Conservation (phyloP, 2,888 invertebrate species). For the Cephus spinipes region DNA sequence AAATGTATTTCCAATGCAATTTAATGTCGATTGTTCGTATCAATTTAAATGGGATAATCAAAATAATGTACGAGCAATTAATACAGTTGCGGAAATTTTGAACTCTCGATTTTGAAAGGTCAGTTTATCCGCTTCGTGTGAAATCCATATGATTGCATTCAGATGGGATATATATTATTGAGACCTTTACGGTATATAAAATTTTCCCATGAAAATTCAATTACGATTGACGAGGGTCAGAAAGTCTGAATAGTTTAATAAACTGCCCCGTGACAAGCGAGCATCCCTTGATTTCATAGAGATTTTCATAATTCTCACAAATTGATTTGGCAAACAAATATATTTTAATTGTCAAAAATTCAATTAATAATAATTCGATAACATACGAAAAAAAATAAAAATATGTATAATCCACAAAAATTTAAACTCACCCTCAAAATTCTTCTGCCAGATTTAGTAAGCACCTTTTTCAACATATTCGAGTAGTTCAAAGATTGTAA, state of each 20-base stretch:
- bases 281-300: too few species aligned
- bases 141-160: neutral
- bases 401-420: neutral
- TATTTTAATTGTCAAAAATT: neutral
- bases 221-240: too few species aligned
- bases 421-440: conserved; percentile 56
- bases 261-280: too few species aligned
- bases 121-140: neutral
- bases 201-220: too few species aligned
- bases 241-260: too few species aligned
- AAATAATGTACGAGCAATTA: neutral
- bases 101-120: neutral
- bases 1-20: neutral
- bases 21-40: neutral
- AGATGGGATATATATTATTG: neutral
- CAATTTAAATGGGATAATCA: neutral
- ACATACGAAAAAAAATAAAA: neutral
- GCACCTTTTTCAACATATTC: conserved; percentile 57
- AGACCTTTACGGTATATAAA: too few species aligned
- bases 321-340: too few species aligned
- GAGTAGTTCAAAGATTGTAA: neutral
- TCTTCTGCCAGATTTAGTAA: conserved; percentile 59
- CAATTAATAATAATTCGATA: neutral
- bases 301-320: too few species aligned
- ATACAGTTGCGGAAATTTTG: neutral